These are phyloP conservation scores for Crossoptilon crossoptilon DNA, from an alignment of 2,797 vertebrate genomes.

Conservation along the genomic window DNA sequence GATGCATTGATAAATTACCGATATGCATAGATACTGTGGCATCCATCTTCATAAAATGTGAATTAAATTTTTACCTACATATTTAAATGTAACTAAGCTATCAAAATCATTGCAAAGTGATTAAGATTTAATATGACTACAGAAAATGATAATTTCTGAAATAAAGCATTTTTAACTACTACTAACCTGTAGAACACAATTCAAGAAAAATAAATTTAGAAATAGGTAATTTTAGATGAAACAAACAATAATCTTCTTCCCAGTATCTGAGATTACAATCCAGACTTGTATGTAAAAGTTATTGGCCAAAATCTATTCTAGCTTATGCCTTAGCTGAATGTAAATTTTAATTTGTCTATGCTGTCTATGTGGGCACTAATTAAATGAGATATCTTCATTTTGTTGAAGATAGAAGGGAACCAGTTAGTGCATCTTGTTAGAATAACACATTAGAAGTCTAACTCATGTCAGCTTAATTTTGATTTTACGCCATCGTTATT, in stretches of 20 bases:
- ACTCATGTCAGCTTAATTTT: background rate
- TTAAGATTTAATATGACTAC: background rate
- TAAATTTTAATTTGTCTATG: background rate
- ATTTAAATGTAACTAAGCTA: background rate
- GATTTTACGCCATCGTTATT: background rate
- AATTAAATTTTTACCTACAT: background rate
- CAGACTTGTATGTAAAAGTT: background rate
- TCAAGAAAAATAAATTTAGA: background rate
- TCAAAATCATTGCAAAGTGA: background rate
- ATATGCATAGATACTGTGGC: background rate
- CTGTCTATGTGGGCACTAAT: background rate
- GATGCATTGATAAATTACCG: background rate
- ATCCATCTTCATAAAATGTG: background rate
- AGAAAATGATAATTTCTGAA: background rate
- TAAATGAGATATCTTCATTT: background rate
- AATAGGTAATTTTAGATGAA: background rate
- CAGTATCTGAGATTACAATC: background rate
- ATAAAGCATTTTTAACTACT: background rate
- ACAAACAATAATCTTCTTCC: background rate
- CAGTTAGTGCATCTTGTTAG: background rate
- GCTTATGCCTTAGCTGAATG: background rate
- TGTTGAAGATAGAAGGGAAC: background rate
- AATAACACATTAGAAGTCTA: background rate
- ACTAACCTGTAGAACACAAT: background rate
- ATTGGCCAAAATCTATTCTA: background rate